Evolutionary conservation across 1,140 invertebrate genomes (phyloP).

Genomic region (Triops longicaudatus): DNA sequence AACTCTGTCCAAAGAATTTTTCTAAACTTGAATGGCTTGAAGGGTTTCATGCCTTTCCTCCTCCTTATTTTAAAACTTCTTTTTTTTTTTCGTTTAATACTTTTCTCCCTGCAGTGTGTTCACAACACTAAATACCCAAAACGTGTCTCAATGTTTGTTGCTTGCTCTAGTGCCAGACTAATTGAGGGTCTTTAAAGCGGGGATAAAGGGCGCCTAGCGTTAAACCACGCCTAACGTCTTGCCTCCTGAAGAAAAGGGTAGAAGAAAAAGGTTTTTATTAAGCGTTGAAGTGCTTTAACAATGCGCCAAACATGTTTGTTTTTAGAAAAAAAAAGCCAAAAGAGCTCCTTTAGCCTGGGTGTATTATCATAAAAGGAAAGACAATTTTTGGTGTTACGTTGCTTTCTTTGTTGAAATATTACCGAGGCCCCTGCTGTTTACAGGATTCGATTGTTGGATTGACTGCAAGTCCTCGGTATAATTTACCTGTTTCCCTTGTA

Average conservation of each 20-base stretch:
- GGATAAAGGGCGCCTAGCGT: not conserved
- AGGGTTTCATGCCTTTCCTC: not conserved
- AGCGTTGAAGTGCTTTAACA: not conserved
- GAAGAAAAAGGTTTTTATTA: not conserved
- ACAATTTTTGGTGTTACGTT: too few species aligned
- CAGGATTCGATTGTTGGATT: too few species aligned
- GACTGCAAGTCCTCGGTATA: too few species aligned
- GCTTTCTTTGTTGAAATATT: too few species aligned
- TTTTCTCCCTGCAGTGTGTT: not conserved
- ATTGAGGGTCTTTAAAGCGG: conserved; percentile 3
- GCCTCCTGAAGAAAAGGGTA: not conserved
- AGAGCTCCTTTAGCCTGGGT: too few species aligned
- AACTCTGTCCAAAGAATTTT: too few species aligned
- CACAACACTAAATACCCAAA: too few species aligned
- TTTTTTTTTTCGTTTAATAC: not conserved
- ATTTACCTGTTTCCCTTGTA: too few species aligned
- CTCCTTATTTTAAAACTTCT: not conserved
- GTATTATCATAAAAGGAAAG: too few species aligned
- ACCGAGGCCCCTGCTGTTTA: too few species aligned
- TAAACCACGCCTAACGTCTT: not conserved
- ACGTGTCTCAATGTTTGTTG: not conserved
- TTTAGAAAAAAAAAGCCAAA: too few species aligned
- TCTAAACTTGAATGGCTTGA: not conserved
- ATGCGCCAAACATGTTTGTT: not conserved
- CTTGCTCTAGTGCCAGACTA: not conserved